These are phyloP conservation scores for Plecotus auritus DNA, from an alignment of 2,113 vertebrate genomes.

Conservation along the genomic window DNA sequence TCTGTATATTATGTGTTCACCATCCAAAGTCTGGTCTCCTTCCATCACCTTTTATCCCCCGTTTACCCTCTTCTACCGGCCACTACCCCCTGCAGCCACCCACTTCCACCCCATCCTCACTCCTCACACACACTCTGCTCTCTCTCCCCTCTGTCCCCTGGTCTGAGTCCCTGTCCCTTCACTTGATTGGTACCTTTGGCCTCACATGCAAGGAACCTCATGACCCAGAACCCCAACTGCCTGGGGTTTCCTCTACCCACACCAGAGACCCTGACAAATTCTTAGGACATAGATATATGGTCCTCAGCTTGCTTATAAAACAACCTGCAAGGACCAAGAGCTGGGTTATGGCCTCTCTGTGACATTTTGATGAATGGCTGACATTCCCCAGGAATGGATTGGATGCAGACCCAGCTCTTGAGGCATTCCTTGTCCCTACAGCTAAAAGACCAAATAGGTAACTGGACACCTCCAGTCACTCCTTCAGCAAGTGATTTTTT, in stretches of 20 bases:
- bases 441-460: constrained; percentile 2
- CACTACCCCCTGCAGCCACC: not conserved
- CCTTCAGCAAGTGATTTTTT: not conserved
- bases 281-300: not conserved
- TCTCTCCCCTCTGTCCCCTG: not conserved
- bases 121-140: not conserved
- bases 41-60: not conserved
- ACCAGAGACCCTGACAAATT: not conserved
- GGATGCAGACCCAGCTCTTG: not conserved
- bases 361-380: not conserved
- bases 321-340: not conserved
- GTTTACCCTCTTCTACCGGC: not conserved
- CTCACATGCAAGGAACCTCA: not conserved
- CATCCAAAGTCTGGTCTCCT: not conserved
- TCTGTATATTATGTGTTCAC: not conserved
- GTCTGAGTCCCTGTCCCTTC: not conserved
- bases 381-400: not conserved
- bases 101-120: not conserved
- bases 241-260: not conserved
- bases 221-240: not conserved
- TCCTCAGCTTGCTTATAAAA: not conserved
- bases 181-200: not conserved
- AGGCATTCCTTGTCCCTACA: not conserved
- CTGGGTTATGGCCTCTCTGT: not conserved
- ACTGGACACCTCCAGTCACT: not conserved